These are phyloP conservation scores for Myotis findleyi DNA, from an alignment of 2,797 vertebrate species.

Conservation along the genomic window DNA sequence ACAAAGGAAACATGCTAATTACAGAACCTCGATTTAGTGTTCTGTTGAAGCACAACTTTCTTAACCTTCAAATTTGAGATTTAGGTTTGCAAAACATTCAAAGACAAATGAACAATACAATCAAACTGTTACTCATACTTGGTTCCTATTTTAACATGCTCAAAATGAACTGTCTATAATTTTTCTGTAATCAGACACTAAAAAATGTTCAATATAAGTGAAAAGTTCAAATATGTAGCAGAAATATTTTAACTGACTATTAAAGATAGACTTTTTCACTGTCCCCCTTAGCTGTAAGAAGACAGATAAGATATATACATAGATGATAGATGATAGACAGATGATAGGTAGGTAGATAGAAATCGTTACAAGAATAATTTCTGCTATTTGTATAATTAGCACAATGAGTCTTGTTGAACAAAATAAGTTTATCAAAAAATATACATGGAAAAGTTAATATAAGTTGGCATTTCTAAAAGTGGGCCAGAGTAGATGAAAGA, in stretches of 20 bases:
- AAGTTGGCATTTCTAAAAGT: conserved; percentile 74
- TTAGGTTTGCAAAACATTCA: conserved; percentile 14
- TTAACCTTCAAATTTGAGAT: background rate
- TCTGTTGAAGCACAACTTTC: background rate
- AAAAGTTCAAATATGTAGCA: background rate
- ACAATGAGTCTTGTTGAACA: conserved; percentile 62
- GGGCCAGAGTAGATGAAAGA: conserved; percentile 73
- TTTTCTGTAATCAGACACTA: conserved; percentile 48
- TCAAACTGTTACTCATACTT: background rate
- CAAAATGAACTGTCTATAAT: background rate
- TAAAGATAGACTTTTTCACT: background rate
- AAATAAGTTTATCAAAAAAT: conserved; percentile 78
- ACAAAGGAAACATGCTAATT: background rate
- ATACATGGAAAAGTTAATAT: conserved; percentile 75
- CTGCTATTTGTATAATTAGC: conserved; percentile 53
- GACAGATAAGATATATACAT: background rate
- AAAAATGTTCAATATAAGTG: conserved; percentile 58
- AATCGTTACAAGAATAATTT: background rate
- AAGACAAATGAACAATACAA: background rate
- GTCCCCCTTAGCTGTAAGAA: conserved; percentile 26
- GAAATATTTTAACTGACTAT: background rate
- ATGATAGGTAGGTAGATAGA: background rate
- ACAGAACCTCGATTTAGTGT: background rate
- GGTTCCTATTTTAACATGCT: background rate
- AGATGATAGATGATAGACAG: background rate